Base-by-base conservation (phyloP, 2,113 vertebrate genomes). In the Microcebus ravelobensis region DNA sequence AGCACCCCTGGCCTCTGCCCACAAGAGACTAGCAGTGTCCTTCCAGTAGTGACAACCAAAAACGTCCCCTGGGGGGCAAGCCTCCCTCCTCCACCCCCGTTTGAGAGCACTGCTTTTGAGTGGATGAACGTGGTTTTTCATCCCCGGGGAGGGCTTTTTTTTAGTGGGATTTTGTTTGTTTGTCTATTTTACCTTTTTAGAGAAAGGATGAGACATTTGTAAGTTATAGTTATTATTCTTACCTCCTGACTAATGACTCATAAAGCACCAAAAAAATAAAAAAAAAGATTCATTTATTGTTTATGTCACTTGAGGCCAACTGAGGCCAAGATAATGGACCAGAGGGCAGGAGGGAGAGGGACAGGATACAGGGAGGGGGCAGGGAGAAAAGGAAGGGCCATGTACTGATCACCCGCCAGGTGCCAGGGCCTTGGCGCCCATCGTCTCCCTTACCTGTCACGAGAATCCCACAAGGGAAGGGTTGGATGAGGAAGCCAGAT, bases 371-470 rank as follows among this genome's bases (percentile, higher is more conserved):
- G 61, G 52, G 59, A 59, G 61, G 25, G 29, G n/a, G 59, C 39
- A 61, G 50, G 82, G 8, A 57, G 48, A 23, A 74, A 31, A 48
- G 34, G 21, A 74, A 31, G 6, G 1, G 14, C 27, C 21, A 0
- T 4, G 17, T 39, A 21, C 4, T 4, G 13, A 74, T 55, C 29
- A 27, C 4, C 29, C 5, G 5, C 68, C n/a, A 5, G 39, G 6
- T 14, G 20, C 25, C 0, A 0, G 86, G 4, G 0, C 10, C 15
- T 61, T 5, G 52, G 2, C 15, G 1, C 27, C 20, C 13, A 13
- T 27, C 1, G 10, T 36, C 15, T n/a, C 34, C 84, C 55, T 71
- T 55, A 31, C 8, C 13, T 2, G 23, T 74, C 27, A 5, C 55
- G 6, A 57, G 57, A 68, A 42, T 34, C 39, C n/a, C 8, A 10